phyloP scores from a whole-genome alignment of 2,888 invertebrate species.

The Caenorhabditis sp. region DNA sequence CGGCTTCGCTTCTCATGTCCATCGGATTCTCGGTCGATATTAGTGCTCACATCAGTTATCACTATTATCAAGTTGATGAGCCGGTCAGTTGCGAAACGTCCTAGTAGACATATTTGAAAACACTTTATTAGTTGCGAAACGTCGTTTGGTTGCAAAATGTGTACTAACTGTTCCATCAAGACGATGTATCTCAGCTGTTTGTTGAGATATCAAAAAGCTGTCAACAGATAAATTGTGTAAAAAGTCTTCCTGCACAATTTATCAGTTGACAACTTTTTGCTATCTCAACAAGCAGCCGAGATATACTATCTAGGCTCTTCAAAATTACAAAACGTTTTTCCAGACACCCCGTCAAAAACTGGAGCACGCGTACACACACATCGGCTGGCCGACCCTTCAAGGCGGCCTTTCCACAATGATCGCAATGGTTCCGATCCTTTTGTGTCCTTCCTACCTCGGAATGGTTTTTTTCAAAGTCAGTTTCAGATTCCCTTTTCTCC shows the following conservation, averaged over 20 bases:
- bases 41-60: constrained; percentile 72
- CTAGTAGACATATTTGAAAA: too few species aligned
- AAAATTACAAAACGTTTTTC: neutral
- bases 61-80: constrained; percentile 66
- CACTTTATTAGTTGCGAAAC: too few species aligned
- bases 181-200: too few species aligned
- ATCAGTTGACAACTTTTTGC: too few species aligned
- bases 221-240: too few species aligned
- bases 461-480: constrained; percentile 67
- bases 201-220: too few species aligned
- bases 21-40: constrained; percentile 74
- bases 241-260: too few species aligned
- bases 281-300: too few species aligned
- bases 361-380: constrained; percentile 61
- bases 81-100: constrained; percentile 61
- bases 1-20: constrained; percentile 69
- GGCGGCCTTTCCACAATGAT: constrained; percentile 66
- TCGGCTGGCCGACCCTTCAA: constrained; percentile 73
- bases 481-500: too few species aligned
- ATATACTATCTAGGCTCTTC: too few species aligned
- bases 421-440: constrained; percentile 67
- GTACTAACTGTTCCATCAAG: too few species aligned
- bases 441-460: constrained; percentile 63
- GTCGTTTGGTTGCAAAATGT: too few species aligned
- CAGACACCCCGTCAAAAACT: constrained; percentile 62